These are phyloP conservation scores for Strigamia crassipes DNA, from an alignment of 2,888 invertebrate species.

Conservation along the genomic window DNA sequence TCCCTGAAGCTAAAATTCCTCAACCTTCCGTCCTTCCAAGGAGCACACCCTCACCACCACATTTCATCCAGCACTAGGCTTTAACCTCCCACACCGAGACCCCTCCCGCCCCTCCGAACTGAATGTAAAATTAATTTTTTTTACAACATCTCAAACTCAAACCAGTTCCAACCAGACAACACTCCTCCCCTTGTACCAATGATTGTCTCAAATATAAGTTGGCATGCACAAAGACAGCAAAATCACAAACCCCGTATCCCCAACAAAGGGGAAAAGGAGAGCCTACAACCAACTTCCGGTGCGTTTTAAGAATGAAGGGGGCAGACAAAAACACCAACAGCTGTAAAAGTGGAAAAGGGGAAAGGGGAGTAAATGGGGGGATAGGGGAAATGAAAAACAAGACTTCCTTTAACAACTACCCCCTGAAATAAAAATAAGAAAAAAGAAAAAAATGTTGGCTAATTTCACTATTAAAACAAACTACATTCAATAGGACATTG, in stretches of 20 bases:
- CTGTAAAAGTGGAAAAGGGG: conserved; percentile 3
- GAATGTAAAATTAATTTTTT: conserved; percentile 6
- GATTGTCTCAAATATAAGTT: conserved; percentile 4
- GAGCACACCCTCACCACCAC: neutral
- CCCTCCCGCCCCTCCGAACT: neutral
- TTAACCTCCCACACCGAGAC: neutral
- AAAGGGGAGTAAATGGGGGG: neutral
- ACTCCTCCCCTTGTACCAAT: conserved; percentile 1
- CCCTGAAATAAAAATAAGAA: neutral
- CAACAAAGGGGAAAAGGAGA: neutral
- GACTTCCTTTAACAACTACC: neutral
- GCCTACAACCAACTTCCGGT: neutral
- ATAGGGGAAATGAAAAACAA: neutral
- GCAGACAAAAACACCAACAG: conserved; percentile 7
- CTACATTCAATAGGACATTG: no score
- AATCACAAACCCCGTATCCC: neutral
- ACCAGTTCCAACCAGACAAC: conserved; percentile 8
- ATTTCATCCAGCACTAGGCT: neutral
- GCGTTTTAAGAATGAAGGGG: conserved; percentile 6
- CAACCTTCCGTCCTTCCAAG: neutral
- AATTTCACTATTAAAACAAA: neutral
- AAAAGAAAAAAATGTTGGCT: neutral
- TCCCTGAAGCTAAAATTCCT: neutral
- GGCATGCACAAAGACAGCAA: neutral
- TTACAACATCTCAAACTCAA: conserved; percentile 6